A percentile compares a stretch with the other conserved stretches of the same genome.
Conservation (phyloP, 2,113 vertebrate species). For the Burhinus bistriatus region DNA sequence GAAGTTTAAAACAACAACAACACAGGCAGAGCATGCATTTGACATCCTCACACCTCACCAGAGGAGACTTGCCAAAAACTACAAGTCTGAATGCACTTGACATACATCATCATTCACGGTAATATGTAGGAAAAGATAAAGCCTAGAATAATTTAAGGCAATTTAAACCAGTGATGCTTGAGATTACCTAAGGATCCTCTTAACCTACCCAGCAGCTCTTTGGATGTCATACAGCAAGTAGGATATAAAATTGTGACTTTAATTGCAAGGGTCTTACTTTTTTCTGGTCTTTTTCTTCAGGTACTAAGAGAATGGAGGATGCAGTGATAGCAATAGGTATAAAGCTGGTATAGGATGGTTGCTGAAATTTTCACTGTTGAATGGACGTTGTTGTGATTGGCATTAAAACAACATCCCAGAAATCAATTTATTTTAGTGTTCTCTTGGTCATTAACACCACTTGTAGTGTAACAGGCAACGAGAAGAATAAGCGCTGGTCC, state of each 20-base stretch:
- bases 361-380: neutral
- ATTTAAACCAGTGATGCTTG: slow-evolving; percentile 24
- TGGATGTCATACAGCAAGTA: neutral
- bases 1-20: neutral
- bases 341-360: neutral
- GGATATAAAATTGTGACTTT: neutral
- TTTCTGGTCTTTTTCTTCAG: neutral
- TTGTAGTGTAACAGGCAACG: neutral
- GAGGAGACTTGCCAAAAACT: neutral
- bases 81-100: neutral
- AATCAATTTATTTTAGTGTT: neutral
- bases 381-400: neutral
- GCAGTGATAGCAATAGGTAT: neutral
- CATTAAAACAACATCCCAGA: neutral
- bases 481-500: neutral
- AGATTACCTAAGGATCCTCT: slow-evolving; percentile 27
- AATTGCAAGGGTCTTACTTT: neutral
- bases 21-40: accelerated
- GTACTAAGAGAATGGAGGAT: neutral
- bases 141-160: neutral
- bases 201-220: neutral
- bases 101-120: neutral
- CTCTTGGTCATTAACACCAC: neutral
- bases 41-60: neutral
- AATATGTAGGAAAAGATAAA: neutral